A percentile compares a stretch with the other conserved stretches of the same genome.
Evolutionary conservation across 1,140 invertebrate species (phyloP).

Genomic region (Hyphantria cunea): DNA sequence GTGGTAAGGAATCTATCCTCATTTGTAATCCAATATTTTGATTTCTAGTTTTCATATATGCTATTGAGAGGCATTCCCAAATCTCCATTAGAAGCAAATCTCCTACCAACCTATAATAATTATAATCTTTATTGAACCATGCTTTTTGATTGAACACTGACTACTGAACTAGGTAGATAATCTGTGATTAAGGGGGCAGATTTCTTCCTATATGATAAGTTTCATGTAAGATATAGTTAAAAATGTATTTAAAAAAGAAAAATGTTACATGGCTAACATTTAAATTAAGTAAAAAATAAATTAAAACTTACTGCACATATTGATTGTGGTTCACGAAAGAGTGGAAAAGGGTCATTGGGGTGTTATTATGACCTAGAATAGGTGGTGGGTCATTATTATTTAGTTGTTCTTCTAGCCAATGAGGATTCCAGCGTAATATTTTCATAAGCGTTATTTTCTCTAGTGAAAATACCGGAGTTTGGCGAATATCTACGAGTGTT

Average conservation of each 20-base stretch:
- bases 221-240: no score
- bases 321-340: conserved; percentile 58
- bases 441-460: conserved; percentile 66
- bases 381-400: conserved; percentile 59
- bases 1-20: conserved; percentile 57
- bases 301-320: conserved; percentile 67
- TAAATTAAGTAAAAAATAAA: no score
- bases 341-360: conserved; percentile 57
- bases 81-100: conserved; percentile 74
- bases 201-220: no score
- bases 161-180: no score
- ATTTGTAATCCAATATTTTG: conserved; percentile 47
- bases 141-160: no score
- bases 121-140: no score
- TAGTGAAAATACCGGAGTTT: conserved; percentile 56
- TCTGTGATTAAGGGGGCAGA: no score
- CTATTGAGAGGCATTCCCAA: conserved; percentile 70
- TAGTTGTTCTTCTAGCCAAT: conserved; percentile 67
- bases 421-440: conserved; percentile 68
- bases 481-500: conserved; percentile 45
- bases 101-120: conserved; percentile 54
- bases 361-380: conserved; percentile 61
- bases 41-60: conserved; percentile 47
- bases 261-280: no score
- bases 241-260: no score